phyloP scores from a whole-genome alignment of 2,113 vertebrate species.

The Sphyrna mokarran region DNA sequence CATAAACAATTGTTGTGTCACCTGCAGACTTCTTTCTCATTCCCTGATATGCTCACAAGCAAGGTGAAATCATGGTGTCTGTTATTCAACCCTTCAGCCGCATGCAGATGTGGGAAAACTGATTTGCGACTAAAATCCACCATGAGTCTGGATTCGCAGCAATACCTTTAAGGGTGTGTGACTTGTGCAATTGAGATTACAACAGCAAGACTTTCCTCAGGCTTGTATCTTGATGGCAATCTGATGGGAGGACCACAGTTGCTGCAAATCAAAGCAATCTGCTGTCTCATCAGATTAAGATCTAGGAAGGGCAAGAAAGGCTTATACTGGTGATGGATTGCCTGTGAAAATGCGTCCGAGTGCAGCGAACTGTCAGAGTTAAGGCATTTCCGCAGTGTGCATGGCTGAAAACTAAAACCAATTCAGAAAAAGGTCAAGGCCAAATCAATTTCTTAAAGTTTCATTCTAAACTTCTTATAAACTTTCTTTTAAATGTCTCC shows the following conservation, averaged over 20 bases:
- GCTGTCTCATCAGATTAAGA: neutral
- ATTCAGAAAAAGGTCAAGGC: neutral
- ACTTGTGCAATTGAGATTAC: neutral
- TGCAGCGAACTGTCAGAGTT: neutral
- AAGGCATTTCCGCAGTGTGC: neutral
- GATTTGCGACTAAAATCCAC: neutral
- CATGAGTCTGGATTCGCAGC: neutral
- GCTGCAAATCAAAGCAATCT: neutral
- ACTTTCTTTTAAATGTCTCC: neutral
- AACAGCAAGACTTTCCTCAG: neutral
- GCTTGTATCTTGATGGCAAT: neutral
- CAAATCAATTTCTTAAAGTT: neutral
- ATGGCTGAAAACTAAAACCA: neutral
- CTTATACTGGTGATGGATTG: neutral
- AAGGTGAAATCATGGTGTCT: neutral
- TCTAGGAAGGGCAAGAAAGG: neutral
- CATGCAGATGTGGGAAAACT: neutral
- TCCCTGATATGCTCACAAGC: neutral
- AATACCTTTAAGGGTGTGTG: neutral
- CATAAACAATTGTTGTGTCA: neutral
- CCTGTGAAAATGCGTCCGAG: neutral
- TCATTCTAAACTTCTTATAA: neutral
- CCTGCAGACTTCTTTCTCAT: neutral
- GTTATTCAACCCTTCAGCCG: neutral
- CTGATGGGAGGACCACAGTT: neutral